Evolutionary conservation across 2,888 invertebrate genomes (phyloP).

Genomic region (Hypselothyrea guttata): DNA sequence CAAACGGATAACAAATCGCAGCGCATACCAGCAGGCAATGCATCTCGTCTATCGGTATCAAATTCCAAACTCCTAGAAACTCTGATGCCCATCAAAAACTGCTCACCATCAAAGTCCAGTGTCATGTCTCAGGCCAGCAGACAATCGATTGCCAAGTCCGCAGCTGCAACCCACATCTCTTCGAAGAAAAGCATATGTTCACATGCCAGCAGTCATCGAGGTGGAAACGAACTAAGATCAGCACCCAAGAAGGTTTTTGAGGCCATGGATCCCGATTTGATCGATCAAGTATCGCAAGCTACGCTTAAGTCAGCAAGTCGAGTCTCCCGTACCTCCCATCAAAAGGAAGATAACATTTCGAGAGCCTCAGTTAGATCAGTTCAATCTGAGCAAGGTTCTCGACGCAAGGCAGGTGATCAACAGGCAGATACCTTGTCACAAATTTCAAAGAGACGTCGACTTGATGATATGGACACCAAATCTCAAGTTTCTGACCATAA

Average conservation of each 20-base stretch:
- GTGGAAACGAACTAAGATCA: too few relatives aligned
- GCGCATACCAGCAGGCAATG: conserved; percentile 44
- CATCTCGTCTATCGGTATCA: background rate
- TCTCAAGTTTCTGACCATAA: background rate
- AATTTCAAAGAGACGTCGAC: background rate
- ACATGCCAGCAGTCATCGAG: background rate
- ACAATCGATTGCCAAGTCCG: too few relatives aligned
- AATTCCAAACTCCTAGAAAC: conserved; percentile 1
- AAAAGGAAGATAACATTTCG: conserved; percentile 1
- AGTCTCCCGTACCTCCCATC: background rate
- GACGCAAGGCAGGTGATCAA: background rate
- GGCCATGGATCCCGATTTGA: conserved; percentile 1
- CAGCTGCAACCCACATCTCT: too few relatives aligned
- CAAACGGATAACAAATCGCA: conserved; percentile 1
- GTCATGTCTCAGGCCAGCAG: too few relatives aligned
- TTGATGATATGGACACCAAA: background rate
- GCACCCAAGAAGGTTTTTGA: background rate
- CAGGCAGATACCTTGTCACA: conserved; percentile 8
- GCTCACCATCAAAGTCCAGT: too few relatives aligned
- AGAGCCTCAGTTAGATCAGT: background rate
- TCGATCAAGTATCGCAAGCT: background rate
- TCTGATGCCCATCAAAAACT: conserved; percentile 38
- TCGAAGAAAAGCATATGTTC: background rate
- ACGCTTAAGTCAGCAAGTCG: background rate
- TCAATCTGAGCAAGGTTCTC: background rate